Evolutionary conservation across 1,140 invertebrate genomes (phyloP), one percentile per base, ranked within the genome.

Genomic region (Trachymyrmex cornetzi): DNA sequence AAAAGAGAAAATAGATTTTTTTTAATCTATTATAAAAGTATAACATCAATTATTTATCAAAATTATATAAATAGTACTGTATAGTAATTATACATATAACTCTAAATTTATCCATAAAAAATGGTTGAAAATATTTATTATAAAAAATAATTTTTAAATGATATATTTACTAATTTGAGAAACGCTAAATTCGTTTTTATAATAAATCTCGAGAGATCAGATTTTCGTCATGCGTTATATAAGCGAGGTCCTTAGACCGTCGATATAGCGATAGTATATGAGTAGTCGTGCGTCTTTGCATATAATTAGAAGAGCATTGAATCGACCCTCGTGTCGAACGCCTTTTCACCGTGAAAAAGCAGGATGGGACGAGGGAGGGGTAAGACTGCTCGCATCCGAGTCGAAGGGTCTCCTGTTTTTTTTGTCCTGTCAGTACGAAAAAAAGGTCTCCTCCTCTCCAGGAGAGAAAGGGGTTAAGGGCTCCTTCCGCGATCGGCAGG

Each of bases 291-390:
- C 90, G 87, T 93, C 91, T 93, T 93, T 94, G 93, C 93, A 94
- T 94, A 94, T 94, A 94, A 94, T 94, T 94, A 94, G 91, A 91
- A 91, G 88, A 90, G 90, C 88, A 93, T 94, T 94, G 91, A 94
- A 93, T 94, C 91, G 89, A 87, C 87, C 91, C 90, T 85, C 89
- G 89, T 93, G 89, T 93, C 74, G 90, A 84, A 90, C 88, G 90
- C 84, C 91, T 89, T 92, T 93, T 94, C 89, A 93, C 88, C 50
- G 75, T 90, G 87, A 90, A 88, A 91, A 88, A 90, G 91, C 91
- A 92, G 91, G 93, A 94, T 92, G 92, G 88, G 80, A 93, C 85
- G 77, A 82, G 44, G 87, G 81, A 69, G 66, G 71, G 77, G 88
- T 75, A 90, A 82, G 80, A 86, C 48, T 89, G 77, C 85, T 91